Percentiles rank a stretch among this genome's conserved stretches.
These are phyloP conservation scores for Scaptomyza hsui DNA, from an alignment of 1,140 invertebrate species.

Conservation along the genomic window DNA sequence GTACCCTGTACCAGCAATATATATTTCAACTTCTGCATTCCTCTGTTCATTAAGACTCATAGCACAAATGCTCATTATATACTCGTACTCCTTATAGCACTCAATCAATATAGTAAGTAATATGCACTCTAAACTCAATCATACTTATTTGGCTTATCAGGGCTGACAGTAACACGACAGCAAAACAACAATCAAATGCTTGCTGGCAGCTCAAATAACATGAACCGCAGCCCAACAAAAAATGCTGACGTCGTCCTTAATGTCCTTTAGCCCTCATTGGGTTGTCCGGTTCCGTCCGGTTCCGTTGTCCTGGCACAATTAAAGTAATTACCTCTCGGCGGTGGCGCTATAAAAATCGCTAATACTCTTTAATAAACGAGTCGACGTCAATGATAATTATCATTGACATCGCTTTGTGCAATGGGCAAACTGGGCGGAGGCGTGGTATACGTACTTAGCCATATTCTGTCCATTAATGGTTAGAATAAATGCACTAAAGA, in stretches of 20 bases:
- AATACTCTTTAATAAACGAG: conserved; percentile 46
- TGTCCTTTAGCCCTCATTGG: neutral
- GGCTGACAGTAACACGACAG: neutral
- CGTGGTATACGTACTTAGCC: conserved; percentile 26
- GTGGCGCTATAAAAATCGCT: conserved; percentile 55
- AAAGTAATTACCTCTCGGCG: conserved; percentile 66
- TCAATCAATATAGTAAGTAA: neutral
- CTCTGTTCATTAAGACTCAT: no score
- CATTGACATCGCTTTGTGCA: conserved; percentile 57
- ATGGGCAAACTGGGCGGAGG: neutral
- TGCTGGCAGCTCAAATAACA: conserved; percentile 8
- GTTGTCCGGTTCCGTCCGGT: neutral
- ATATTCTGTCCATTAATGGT: conserved; percentile 25
- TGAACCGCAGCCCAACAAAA: neutral
- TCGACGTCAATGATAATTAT: conserved; percentile 54
- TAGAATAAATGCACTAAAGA: conserved; percentile 23
- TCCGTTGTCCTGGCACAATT: conserved; percentile 40
- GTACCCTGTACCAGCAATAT: conserved; percentile 27
- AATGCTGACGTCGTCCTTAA: conserved; percentile 45
- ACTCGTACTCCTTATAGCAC: neutral
- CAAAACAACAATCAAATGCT: conserved; percentile 28
- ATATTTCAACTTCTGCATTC: no score
- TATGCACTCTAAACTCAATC: conserved; percentile 1
- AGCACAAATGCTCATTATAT: neutral
- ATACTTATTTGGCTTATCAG: neutral